Percentiles rank a stretch among this genome's conserved stretches.
Evolutionary conservation across 2,888 invertebrate species (phyloP).

Genomic region (Tridacna crocea): DNA sequence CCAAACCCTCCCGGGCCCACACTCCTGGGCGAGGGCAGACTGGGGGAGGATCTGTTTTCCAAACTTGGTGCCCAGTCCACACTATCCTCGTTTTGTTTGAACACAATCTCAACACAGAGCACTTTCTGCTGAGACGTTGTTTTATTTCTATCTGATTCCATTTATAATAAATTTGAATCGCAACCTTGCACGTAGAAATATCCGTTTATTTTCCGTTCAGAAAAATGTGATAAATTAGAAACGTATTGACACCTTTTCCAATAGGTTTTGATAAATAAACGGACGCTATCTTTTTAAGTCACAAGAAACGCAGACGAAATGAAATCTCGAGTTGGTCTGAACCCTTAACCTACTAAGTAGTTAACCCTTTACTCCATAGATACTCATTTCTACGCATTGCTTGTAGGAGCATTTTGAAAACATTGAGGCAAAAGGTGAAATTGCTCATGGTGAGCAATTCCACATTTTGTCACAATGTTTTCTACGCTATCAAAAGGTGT

Average conservation of each 20-base stretch:
- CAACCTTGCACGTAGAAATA: neutral
- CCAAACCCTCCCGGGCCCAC: slow-evolving; percentile 8
- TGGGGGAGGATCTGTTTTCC: slow-evolving; percentile 7
- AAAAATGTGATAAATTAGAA: slow-evolving; percentile 13
- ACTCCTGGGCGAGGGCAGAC: slow-evolving; percentile 9
- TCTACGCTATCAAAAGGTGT: too few species aligned
- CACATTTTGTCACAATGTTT: too few species aligned
- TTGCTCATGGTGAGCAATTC: too few species aligned
- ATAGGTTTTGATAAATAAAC: slow-evolving; percentile 1
- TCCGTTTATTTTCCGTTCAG: neutral
- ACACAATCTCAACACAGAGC: slow-evolving; percentile 18
- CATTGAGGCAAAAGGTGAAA: too few species aligned
- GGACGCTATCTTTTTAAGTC: too few species aligned
- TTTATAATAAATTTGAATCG: neutral
- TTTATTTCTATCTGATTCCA: slow-evolving; percentile 4
- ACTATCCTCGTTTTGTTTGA: slow-evolving; percentile 2
- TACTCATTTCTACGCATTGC: too few species aligned
- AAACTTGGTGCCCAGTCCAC: neutral
- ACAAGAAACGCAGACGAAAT: too few species aligned
- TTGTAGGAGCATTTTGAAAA: too few species aligned
- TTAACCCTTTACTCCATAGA: too few species aligned
- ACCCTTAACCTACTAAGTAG: too few species aligned
- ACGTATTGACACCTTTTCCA: slow-evolving; percentile 7
- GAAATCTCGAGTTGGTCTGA: too few species aligned
- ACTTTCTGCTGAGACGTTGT: neutral